Conservation (phyloP, 2,888 invertebrate genomes). For the Chrysodeixis includens region DNA sequence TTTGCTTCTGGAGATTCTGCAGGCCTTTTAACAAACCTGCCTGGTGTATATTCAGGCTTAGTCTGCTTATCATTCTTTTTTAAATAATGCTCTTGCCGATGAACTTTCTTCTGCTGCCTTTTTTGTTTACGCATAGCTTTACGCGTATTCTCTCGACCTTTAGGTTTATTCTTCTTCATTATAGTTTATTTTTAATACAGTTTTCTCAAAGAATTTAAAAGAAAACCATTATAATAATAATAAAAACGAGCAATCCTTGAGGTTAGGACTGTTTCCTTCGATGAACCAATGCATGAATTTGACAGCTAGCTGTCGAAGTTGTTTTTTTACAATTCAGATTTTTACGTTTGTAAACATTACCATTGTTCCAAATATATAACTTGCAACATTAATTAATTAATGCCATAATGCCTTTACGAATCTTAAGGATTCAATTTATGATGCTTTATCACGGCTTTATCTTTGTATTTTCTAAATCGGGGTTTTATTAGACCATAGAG, state of each 20-base stretch:
- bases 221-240: background rate
- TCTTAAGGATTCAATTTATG: too few relatives aligned
- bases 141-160: conserved; percentile 81
- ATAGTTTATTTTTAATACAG: conserved; percentile 25
- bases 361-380: too few relatives aligned
- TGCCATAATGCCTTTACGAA: too few relatives aligned
- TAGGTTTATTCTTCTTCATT: conserved; percentile 75
- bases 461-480: background rate
- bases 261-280: conserved; percentile 42
- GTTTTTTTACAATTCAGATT: background rate
- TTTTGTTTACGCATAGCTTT: conserved; percentile 93
- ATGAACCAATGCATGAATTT: background rate
- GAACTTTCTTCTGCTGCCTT: conserved; percentile 91
- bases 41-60: conserved; percentile 64
- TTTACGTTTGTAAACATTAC: too few relatives aligned
- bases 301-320: background rate
- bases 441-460: too few relatives aligned
- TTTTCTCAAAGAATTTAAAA: background rate
- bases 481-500: background rate
- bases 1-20: conserved; percentile 60
- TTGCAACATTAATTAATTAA: too few relatives aligned
- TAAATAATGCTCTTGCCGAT: conserved; percentile 79
- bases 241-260: conserved; percentile 24
- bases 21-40: conserved; percentile 79
- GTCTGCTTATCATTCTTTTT: conserved; percentile 72